Conservation (phyloP, 2,888 invertebrate species). For the Ophion ventricosus region DNA sequence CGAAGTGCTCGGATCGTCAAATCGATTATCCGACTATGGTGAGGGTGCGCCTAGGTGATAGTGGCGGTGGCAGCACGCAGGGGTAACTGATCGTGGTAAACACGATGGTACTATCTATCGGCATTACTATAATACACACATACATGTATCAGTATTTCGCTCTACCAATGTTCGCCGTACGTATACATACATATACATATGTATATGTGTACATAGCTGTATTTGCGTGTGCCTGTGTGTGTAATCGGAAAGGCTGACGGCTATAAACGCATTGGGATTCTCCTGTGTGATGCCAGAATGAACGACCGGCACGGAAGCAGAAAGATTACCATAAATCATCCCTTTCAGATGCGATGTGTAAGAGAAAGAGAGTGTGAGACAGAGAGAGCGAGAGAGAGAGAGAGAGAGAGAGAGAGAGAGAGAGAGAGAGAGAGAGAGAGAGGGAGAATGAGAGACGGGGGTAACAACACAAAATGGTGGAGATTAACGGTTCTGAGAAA, state of each 20-base stretch:
- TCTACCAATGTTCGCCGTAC: too few relatives aligned
- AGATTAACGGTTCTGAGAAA: conserved; percentile 46
- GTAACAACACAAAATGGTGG: conserved; percentile 33
- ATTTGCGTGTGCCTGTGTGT: too few relatives aligned
- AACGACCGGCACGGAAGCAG: conserved; percentile 68
- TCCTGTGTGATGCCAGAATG: conserved; percentile 60
- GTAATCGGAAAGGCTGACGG: conserved; percentile 22
- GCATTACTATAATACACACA: conserved; percentile 27
- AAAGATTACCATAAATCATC: conserved; percentile 73
- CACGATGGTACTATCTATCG: conserved; percentile 58
- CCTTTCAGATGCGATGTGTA: conserved; percentile 53
- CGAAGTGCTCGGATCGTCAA: conserved; percentile 58
- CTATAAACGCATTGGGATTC: conserved; percentile 45
- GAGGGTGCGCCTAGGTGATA: conserved; percentile 33
- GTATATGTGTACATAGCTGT: too few relatives aligned
- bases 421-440: neutral
- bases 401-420: conserved; percentile 28
- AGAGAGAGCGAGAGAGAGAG: conserved; percentile 8
- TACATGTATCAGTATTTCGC: neutral
- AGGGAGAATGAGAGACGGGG: conserved; percentile 18
- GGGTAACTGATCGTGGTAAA: conserved; percentile 66
- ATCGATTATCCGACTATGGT: conserved; percentile 63
- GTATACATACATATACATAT: too few relatives aligned
- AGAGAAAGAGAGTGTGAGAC: neutral
- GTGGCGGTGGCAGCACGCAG: conserved; percentile 11